Evolutionary conservation across 1,140 invertebrate genomes (phyloP), one percentile per base, ranked within the genome.

Genomic region (Caenorhabditis remanei): DNA sequence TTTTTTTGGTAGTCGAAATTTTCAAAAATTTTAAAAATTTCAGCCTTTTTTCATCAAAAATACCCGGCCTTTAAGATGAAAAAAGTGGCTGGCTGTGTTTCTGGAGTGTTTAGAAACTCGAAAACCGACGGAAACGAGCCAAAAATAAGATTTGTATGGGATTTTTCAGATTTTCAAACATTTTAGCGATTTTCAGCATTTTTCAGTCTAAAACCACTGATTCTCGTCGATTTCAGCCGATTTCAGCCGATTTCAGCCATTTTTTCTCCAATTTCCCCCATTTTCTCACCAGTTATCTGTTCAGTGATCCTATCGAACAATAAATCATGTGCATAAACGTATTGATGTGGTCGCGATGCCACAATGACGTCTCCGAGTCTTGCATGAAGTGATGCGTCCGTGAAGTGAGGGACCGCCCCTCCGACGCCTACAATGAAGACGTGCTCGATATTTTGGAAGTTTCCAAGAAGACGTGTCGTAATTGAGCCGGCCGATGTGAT

Each of bases 321-420:
- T 58, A 92, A 82, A 83, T 90, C 89, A 82, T 91, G 83, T 3
- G 88, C 91, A 82, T 92, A 93, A 21, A 92, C 89, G 83, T 91
- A 91, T 40, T 90, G 40, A 48, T 84, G 24, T n/a, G 87, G 61
- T 40, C 82, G 16, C n/a, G 82, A 67, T 55, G 90, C 89, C n/a
- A 99, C 95, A 16, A 99, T 96, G n/a, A 99, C 96, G 93, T 99
- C 98, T 43, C 85, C 85, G 58, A 87, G 82, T 24, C 86, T 48
- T 0, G 86, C 86, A 32, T 87, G 86, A 46, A 83, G 43, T 7
- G 75, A 95, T 92, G 97, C 98, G 93, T 99, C 97, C 0, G 97
- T 99, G 93, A 96, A 99, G 94, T 99, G 97, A 4, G 98, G 97
- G 50, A 99, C 97, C 21, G 97, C 97, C 24, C 98, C 98, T 11